Percentiles rank a stretch among this genome's conserved stretches.
These are phyloP conservation scores for Xyrichtys novacula DNA, from an alignment of 2,797 vertebrate species.

Conservation along the genomic window DNA sequence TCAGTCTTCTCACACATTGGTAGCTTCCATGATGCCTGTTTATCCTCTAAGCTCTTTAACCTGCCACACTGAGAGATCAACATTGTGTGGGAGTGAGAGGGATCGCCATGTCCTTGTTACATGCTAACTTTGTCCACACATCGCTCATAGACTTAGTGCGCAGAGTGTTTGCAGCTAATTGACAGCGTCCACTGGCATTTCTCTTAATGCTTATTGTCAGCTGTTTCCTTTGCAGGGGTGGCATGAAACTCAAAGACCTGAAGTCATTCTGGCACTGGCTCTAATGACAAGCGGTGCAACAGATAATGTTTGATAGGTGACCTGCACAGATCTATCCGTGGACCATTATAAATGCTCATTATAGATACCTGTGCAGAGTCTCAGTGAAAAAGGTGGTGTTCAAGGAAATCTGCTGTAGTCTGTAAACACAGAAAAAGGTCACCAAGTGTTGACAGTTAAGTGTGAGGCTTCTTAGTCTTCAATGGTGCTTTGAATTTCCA, in stretches of 20 bases:
- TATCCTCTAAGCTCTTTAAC: constrained; percentile 67
- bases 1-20: constrained; percentile 43
- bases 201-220: constrained; percentile 9
- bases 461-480: too few relatives aligned
- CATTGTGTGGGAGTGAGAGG: constrained; percentile 42
- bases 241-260: not conserved
- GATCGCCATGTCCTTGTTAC: constrained; percentile 50
- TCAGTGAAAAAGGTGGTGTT: too few relatives aligned
- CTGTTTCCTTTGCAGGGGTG: constrained; percentile 1
- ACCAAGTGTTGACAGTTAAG: too few relatives aligned
- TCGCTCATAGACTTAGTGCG: constrained; percentile 9
- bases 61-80: constrained; percentile 62
- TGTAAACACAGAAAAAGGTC: too few relatives aligned
- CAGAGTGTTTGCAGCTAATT: constrained; percentile 21
- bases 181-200: constrained; percentile 3
- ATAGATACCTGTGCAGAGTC: too few relatives aligned
- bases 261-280: not conserved
- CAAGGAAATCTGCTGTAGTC: too few relatives aligned
- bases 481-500: too few relatives aligned
- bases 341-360: too few relatives aligned
- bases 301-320: too few relatives aligned
- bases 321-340: too few relatives aligned
- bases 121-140: constrained; percentile 23
- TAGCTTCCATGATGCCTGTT: constrained; percentile 38
- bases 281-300: constrained; percentile 5